phyloP scores from a whole-genome alignment of 2,113 vertebrate species.

The Machaerirhynchus nigripectus region DNA sequence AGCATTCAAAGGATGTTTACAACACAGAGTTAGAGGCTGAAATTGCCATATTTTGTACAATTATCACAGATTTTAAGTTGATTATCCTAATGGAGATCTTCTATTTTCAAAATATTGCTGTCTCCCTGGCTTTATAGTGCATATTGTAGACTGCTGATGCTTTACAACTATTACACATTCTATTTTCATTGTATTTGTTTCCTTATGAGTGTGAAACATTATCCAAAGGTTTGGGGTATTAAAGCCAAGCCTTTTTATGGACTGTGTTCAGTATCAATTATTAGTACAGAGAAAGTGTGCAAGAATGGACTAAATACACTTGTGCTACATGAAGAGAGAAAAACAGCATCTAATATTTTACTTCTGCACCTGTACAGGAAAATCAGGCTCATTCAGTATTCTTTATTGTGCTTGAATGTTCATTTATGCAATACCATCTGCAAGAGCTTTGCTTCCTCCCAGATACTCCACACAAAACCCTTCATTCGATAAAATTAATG shows the following conservation, averaged over 20 bases:
- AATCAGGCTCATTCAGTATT: conserved; percentile 2
- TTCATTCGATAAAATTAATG: conserved; percentile 8
- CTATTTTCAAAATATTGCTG: not conserved
- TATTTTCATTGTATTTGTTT: not conserved
- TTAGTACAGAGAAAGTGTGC: not conserved
- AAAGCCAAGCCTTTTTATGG: not conserved
- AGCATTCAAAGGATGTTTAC: not conserved
- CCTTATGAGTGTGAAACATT: not conserved
- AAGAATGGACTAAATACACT: conserved; percentile 1
- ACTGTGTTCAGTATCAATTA: not conserved
- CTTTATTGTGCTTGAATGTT: conserved; percentile 8
- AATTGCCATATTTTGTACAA: not conserved
- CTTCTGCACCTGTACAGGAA: not conserved
- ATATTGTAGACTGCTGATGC: not conserved
- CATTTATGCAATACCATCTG: not conserved
- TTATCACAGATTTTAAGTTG: not conserved
- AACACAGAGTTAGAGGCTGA: not conserved
- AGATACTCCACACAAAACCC: not conserved
- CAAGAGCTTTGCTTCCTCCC: not conserved
- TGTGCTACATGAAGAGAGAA: not conserved
- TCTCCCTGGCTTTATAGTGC: not conserved
- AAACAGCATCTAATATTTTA: not conserved
- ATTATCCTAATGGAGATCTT: not conserved
- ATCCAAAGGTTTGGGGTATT: not conserved
- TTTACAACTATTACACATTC: not conserved